Percentiles rank a stretch among this genome's conserved stretches.
Evolutionary conservation across 1,140 invertebrate species (phyloP).

Genomic region (Drosophila santomea): DNA sequence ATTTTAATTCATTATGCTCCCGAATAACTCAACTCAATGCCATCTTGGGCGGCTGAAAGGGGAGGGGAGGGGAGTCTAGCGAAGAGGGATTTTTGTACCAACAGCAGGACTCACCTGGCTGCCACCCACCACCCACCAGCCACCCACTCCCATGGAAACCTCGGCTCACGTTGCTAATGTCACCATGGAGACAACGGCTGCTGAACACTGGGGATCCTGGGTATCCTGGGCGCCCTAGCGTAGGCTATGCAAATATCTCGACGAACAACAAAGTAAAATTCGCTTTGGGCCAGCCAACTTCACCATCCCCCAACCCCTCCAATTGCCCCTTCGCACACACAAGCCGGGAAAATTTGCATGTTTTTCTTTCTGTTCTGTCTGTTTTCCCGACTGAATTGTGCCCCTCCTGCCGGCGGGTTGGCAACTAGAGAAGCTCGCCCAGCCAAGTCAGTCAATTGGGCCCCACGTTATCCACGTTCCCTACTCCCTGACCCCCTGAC

Average conservation of each 20-base stretch:
- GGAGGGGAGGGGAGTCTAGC: not conserved
- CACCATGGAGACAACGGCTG: conserved; percentile 70
- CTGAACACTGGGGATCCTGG: conserved; percentile 17
- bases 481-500: conserved; percentile 1
- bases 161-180: conserved; percentile 65
- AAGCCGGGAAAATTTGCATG: conserved; percentile 66
- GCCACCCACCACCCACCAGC: not conserved
- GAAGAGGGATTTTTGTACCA: not conserved
- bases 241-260: conserved; percentile 75
- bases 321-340: conserved; percentile 11
- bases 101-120: conserved; percentile 58
- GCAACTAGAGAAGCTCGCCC: conserved; percentile 52
- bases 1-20: conserved; percentile 74
- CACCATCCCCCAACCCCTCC: not conserved
- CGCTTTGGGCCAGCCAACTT: conserved; percentile 40
- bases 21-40: conserved; percentile 63
- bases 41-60: conserved; percentile 1
- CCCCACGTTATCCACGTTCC: conserved; percentile 25
- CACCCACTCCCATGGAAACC: conserved; percentile 15
- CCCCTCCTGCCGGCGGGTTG: conserved; percentile 18
- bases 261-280: conserved; percentile 68
- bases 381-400: conserved; percentile 45
- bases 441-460: conserved; percentile 72
- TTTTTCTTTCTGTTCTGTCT: conserved; percentile 60
- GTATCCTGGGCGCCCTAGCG: conserved; percentile 40